Evolutionary conservation across 2,797 vertebrate genomes (phyloP), one percentile per base, ranked within the genome.

Genomic region (Melanotaenia trifasciata): DNA sequence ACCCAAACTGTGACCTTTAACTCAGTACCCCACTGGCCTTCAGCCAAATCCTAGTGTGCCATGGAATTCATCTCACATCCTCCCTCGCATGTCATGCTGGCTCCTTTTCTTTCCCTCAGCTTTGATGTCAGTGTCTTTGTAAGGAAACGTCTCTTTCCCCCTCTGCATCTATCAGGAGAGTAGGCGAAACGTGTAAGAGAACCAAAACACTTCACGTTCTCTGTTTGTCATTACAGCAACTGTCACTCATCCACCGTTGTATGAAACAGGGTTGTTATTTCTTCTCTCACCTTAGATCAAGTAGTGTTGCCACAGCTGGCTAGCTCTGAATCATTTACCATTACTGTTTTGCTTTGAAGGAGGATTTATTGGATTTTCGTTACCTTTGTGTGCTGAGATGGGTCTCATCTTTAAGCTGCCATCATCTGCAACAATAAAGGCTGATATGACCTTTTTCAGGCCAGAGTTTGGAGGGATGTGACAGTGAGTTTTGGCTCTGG

Each of bases 261-360:
- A n/a, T 71, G 72, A 76, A 80, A 62, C 72, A 1, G 51, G 11
- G 6, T 67, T 90, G 82, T 90, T 90, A 85, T 91, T 90, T 53
- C 82, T 88, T 79, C 86, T 78, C 80, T 81, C 84, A 85, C 85
- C 79, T 86, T 86, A 81, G 85, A 91, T 85, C 78, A 79, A 67
- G 70, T 61, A 8, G 64, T 91, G 89, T 92, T 92, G 81, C 84
- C 82, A 90, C 91, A 93, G 90, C 86, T 93, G 90, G 85, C 73
- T 43, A 38, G 76, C 80, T 88, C 70, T 83, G 83, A 92, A 83
- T 83, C 90, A 70, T 87, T 88, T 76, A 74, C 74, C 51, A 59
- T 80, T 62, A 71, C 69, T 79, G 75, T 76, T 86, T 86, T 57
- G 63, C 81, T 89, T 86, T 90, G 80, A 90, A 77, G 68, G 64